Evolutionary conservation across 2,113 vertebrate genomes (phyloP).

Genomic region (Eurystomus gularis): DNA sequence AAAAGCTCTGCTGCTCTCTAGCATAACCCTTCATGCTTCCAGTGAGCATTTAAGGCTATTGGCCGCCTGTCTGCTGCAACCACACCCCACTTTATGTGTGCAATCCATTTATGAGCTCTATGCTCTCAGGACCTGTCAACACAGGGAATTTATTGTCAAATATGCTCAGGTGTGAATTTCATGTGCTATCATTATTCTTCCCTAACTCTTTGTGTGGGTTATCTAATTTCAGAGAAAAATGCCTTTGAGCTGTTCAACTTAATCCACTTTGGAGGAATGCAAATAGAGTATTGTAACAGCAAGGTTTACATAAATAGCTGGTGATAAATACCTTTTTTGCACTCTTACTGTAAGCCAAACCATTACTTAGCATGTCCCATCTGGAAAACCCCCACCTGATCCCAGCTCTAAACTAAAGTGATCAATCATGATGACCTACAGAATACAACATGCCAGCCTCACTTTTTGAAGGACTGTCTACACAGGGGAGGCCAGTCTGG

Average conservation of each 20-base stretch:
- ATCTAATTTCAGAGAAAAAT: neutral
- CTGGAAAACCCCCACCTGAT: neutral
- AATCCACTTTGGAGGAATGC: neutral
- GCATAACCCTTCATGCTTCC: neutral
- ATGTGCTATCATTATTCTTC: neutral
- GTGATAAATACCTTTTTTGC: neutral
- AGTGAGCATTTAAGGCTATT: neutral
- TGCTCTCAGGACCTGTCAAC: neutral
- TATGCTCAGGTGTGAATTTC: neutral
- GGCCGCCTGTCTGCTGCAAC: neutral
- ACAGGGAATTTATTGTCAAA: neutral
- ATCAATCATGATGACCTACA: neutral
- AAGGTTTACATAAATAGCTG: neutral
- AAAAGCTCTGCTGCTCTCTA: neutral
- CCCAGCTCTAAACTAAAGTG: neutral
- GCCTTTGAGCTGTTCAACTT: neutral
- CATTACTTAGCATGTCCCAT: neutral
- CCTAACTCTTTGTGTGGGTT: neutral
- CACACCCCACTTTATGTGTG: neutral
- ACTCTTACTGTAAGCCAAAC: neutral
- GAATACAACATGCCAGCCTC: neutral
- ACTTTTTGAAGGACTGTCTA: neutral
- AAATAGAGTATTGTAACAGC: neutral
- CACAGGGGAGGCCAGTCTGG: fast-evolving
- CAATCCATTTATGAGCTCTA: neutral